Evolutionary conservation across 2,888 invertebrate species (phyloP).

Genomic region (Dexiosoma caninum): DNA sequence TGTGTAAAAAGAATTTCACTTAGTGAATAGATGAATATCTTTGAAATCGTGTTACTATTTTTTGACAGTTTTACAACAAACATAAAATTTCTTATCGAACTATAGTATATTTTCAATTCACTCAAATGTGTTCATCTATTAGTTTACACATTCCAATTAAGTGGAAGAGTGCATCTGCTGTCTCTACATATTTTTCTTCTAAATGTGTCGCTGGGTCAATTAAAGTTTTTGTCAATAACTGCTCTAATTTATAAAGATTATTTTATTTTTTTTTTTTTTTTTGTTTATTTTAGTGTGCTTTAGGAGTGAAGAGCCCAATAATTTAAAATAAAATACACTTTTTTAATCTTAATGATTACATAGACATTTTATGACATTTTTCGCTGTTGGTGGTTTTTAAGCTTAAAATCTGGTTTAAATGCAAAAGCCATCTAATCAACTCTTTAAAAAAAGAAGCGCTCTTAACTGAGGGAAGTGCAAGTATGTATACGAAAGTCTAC

Average conservation of each 20-base stretch:
- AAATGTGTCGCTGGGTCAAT: slow-evolving; percentile 44
- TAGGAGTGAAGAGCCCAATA: slow-evolving; percentile 31
- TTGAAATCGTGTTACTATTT: not conserved
- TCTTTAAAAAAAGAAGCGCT: not conserved
- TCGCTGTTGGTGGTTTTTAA: slow-evolving; percentile 40
- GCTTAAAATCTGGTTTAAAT: not conserved
- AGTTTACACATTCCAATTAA: slow-evolving; percentile 20
- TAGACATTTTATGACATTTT: slow-evolving; percentile 45
- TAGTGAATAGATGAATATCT: not conserved
- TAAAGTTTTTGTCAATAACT: slow-evolving; percentile 37
- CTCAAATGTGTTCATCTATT: not conserved
- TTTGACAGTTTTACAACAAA: not conserved
- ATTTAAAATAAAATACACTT: slow-evolving; percentile 33
- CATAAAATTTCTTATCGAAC: slow-evolving; percentile 6
- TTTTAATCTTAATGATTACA: slow-evolving; percentile 40
- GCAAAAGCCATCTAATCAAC: slow-evolving; percentile 26
- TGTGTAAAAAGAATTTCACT: slow-evolving; percentile 3
- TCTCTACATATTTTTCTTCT: not conserved
- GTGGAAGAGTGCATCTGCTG: slow-evolving; percentile 4
- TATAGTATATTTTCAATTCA: not conserved
- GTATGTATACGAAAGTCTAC: not conserved
- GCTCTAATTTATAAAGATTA: slow-evolving; percentile 36
- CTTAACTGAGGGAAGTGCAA: not conserved
- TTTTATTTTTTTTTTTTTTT: not conserved
- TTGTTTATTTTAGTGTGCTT: not conserved